These are phyloP conservation scores for Cottoperca gobio DNA, from an alignment of 2,797 vertebrate species.

Conservation along the genomic window DNA sequence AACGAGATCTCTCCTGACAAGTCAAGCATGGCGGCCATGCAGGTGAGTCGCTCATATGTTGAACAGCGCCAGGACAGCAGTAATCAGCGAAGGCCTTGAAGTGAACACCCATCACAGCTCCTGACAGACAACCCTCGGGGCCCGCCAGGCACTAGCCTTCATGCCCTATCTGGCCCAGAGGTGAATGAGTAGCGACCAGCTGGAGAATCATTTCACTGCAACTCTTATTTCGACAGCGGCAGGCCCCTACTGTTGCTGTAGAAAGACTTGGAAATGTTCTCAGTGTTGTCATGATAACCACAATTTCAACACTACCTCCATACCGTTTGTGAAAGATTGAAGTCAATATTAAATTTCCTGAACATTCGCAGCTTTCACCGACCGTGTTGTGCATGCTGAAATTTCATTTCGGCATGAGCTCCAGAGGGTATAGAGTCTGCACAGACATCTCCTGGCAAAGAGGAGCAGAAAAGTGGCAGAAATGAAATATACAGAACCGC, in stretches of 20 bases:
- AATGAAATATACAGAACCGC: background rate
- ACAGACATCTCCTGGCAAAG: conserved; percentile 17
- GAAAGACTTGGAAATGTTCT: conserved; percentile 14
- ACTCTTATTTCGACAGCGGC: background rate
- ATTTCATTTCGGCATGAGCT: conserved; percentile 22
- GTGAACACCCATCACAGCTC: conserved; percentile 54
- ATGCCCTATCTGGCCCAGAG: background rate
- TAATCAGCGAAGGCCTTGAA: conserved; percentile 51
- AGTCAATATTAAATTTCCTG: conserved; percentile 36
- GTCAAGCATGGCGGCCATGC: conserved; percentile 9
- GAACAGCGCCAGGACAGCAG: conserved; percentile 15
- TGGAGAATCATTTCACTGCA: conserved; percentile 18
- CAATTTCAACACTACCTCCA: conserved; percentile 2
- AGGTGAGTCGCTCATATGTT: conserved; percentile 20
- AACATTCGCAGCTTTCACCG: conserved; percentile 8
- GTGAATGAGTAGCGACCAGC: background rate
- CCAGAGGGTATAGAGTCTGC: conserved; percentile 19
- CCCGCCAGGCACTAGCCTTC: conserved; percentile 5
- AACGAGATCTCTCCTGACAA: conserved; percentile 42
- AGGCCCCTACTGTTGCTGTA: background rate
- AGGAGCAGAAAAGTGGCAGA: background rate
- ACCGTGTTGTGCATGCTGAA: conserved; percentile 11
- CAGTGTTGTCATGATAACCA: conserved; percentile 12
- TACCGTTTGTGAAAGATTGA: conserved; percentile 24
- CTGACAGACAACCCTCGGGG: conserved; percentile 25